phyloP scores from a whole-genome alignment of 2,888 invertebrate genomes.

The Drosophila pullipes region DNA sequence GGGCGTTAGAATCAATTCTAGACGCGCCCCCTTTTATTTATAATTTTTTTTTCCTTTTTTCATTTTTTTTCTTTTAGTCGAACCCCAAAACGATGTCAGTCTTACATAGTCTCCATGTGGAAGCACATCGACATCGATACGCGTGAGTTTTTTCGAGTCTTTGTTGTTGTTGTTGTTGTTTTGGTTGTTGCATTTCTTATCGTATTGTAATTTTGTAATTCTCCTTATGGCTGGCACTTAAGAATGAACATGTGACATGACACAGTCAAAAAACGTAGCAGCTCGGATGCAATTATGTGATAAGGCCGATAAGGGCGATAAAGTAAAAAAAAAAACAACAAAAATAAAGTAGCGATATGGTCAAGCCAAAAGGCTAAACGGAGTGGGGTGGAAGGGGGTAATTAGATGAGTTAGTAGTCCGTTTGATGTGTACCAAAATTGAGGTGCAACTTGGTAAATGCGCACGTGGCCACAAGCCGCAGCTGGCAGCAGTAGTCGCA shows the following conservation, averaged over 20 bases:
- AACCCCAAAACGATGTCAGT: neutral
- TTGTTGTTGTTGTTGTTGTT: slow-evolving; percentile 33
- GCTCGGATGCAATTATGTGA: slow-evolving; percentile 50
- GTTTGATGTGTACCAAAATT: slow-evolving; percentile 67
- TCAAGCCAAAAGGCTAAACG: slow-evolving; percentile 29
- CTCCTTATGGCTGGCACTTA: slow-evolving; percentile 16
- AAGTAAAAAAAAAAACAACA: neutral
- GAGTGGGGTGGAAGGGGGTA: slow-evolving; percentile 21
- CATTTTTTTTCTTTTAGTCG: neutral
- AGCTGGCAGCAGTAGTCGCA: slow-evolving; percentile 32
- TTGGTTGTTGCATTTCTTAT: slow-evolving; percentile 19
- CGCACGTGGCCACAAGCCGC: slow-evolving; percentile 45
- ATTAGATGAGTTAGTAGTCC: slow-evolving; percentile 73
- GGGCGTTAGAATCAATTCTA: slow-evolving; percentile 36
- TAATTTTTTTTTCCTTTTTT: neutral
- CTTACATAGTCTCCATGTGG: neutral
- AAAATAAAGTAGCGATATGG: slow-evolving; percentile 40
- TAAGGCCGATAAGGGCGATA: slow-evolving; percentile 39
- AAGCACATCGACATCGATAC: slow-evolving; percentile 58
- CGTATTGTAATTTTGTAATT: slow-evolving; percentile 1
- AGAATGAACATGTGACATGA: slow-evolving; percentile 71
- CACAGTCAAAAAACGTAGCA: slow-evolving; percentile 53
- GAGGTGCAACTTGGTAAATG: slow-evolving; percentile 40
- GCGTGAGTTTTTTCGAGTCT: slow-evolving; percentile 62
- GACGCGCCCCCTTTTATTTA: slow-evolving; percentile 22